Evolutionary conservation across 2,797 vertebrate species (phyloP).

Genomic region (Octomys mimax): DNA sequence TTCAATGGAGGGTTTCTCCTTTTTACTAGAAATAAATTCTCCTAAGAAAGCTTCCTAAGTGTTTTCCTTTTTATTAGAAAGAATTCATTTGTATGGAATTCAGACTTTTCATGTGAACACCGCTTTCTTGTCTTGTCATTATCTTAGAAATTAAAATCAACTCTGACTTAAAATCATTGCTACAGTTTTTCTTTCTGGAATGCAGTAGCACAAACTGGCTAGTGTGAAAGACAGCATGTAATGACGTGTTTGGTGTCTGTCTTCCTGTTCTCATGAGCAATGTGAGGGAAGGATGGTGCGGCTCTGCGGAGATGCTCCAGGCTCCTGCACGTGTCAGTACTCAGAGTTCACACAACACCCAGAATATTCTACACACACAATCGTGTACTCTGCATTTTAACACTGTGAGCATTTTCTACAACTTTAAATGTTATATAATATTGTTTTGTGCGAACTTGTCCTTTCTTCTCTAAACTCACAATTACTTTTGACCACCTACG

Average conservation of each 20-base stretch:
- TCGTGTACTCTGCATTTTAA: background rate
- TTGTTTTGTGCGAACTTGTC: background rate
- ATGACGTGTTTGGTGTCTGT: background rate
- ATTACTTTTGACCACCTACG: background rate
- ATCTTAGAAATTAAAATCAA: conserved; percentile 28
- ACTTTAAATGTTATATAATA: background rate
- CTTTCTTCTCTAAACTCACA: conserved; percentile 39
- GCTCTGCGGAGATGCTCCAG: background rate
- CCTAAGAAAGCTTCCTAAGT: background rate
- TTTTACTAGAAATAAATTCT: background rate
- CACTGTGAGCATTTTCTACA: background rate
- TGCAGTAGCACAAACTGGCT: background rate
- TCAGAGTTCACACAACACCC: background rate
- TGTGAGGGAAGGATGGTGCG: background rate
- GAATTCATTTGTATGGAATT: background rate
- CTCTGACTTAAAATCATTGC: conserved; percentile 32
- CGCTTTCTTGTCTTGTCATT: conserved; percentile 6
- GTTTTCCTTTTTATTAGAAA: conserved; percentile 33
- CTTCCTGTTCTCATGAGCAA: background rate
- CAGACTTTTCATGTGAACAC: background rate
- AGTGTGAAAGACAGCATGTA: background rate
- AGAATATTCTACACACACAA: background rate
- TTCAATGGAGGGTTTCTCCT: background rate
- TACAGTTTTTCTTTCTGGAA: conserved; percentile 13
- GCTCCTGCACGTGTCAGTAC: background rate